phyloP scores from a whole-genome alignment of 2,113 vertebrate genomes.

The Sigmodon hispidus region DNA sequence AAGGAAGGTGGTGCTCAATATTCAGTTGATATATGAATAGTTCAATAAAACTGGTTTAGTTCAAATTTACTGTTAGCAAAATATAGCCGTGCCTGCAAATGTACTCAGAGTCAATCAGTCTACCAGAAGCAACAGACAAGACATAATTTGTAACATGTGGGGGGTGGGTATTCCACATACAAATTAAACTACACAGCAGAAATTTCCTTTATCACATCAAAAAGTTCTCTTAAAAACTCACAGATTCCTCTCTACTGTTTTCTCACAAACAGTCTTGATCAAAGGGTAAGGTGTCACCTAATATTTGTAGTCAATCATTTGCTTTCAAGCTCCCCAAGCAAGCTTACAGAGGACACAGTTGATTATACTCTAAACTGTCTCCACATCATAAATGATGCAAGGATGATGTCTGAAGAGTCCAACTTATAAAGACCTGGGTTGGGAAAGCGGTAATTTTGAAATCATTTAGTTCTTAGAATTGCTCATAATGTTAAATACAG shows the following conservation, averaged over 20 bases:
- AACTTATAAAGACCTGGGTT: slow-evolving; percentile 73
- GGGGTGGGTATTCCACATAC: slow-evolving; percentile 44
- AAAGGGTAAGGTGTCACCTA: not conserved
- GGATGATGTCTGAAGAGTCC: slow-evolving; percentile 72
- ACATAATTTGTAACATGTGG: slow-evolving; percentile 57
- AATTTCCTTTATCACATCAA: slow-evolving; percentile 29
- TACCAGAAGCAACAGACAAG: not conserved
- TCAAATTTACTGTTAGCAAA: slow-evolving; percentile 48
- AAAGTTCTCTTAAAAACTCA: slow-evolving; percentile 35
- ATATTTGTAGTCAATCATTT: not conserved
- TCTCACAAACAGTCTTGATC: slow-evolving; percentile 1
- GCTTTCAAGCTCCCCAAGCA: slow-evolving; percentile 44
- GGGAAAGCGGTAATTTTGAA: slow-evolving; percentile 62
- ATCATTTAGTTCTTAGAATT: slow-evolving; percentile 74
- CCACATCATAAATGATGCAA: slow-evolving; percentile 16
- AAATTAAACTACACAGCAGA: slow-evolving; percentile 45
- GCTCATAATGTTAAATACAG: slow-evolving; percentile 71
- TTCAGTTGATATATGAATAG: not conserved
- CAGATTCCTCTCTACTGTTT: not conserved
- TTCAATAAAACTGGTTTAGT: slow-evolving; percentile 31
- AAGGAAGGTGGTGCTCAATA: not conserved
- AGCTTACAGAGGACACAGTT: slow-evolving; percentile 44
- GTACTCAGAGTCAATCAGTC: rapidly evolving
- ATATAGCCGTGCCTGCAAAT: slow-evolving; percentile 15
- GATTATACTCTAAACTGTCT: slow-evolving; percentile 35